Base-by-base conservation (phyloP, 2,888 invertebrate species). In the Matsumyia berberina region DNA sequence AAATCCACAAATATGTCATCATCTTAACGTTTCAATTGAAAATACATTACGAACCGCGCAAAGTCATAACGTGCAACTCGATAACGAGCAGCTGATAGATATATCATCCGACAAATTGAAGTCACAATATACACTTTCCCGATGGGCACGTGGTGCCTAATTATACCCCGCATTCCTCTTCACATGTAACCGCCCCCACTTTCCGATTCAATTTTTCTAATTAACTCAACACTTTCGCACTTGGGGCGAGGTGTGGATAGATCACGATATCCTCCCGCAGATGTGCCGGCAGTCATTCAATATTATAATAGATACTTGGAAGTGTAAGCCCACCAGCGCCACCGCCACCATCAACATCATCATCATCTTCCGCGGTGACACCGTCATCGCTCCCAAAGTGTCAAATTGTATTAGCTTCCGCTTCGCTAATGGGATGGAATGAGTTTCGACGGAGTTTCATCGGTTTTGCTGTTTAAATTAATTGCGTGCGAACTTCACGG, bases 51-150 rank as follows among this genome's bases (percentile, higher is more conserved):
- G 24, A 24, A 24, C 17, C 19, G 39, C 39, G 29, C 64, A 46
- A 44, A 44, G 24, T 42, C 55, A 35, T 24, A 66, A 42, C 12
- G 49, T 42, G 64, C 60, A 29, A 33, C 46, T 8, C 31, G 67
- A 77, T 60, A 77, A 77, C 67, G 58, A 77, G 39, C 77, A 44
- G 12, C 17, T n/a, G 77, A 77, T 77, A 60, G 77, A 77, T 77
- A 67, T 42, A 77, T 69, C 51, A 24, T 42, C 77, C 77, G 60
- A 58, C 67, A 77, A 77, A 69, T 77, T 69, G 51, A 29, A 77
- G 77, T 35, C 66, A 67, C 19, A 19, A 31, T 39, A 29, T 2
- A 19, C 39, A 33, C 39, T 24, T 42, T 55, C 33, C n/a, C 9
- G 58, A 39, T 35, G 31, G 29, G 15, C 42, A 69, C 69, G 69